phyloP scores from a whole-genome alignment of 2,113 vertebrate genomes.

The Axis porcinus region DNA sequence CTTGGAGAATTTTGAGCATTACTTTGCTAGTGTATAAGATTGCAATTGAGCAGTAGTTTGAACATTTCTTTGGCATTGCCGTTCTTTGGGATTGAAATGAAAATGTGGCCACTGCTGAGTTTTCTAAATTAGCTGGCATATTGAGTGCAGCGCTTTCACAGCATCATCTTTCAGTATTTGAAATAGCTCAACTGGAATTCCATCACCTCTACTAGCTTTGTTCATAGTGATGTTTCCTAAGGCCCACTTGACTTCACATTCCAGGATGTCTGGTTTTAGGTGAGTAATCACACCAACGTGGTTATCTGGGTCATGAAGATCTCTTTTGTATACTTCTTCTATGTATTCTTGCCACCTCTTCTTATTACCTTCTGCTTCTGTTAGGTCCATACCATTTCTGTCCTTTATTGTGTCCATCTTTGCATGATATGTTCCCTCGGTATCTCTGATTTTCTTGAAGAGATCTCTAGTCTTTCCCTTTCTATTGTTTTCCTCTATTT shows the following conservation, averaged over 20 bases:
- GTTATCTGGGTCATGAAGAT: not conserved
- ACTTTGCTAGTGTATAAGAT: not conserved
- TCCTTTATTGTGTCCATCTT: not conserved
- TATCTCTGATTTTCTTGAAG: not conserved
- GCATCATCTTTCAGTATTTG: not conserved
- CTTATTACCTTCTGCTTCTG: not conserved
- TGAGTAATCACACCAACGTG: not conserved
- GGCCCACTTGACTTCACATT: not conserved
- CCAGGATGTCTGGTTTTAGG: not conserved
- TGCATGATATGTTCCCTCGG: not conserved
- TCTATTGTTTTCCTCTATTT: not conserved
- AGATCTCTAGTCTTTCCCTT: not conserved
- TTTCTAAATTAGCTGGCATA: not conserved
- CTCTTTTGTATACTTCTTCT: not conserved
- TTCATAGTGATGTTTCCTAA: not conserved
- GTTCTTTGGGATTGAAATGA: not conserved
- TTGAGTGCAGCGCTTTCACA: not conserved
- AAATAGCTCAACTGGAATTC: not conserved
- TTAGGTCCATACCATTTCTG: not conserved
- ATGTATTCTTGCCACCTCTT: not conserved
- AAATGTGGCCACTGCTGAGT: not conserved
- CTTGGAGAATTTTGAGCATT: not conserved
- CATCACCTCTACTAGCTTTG: not conserved
- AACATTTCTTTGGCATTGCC: not conserved
- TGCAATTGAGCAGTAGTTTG: not conserved